Base-by-base conservation (phyloP, 1,140 invertebrate species). In the Formica exsecta region DNA sequence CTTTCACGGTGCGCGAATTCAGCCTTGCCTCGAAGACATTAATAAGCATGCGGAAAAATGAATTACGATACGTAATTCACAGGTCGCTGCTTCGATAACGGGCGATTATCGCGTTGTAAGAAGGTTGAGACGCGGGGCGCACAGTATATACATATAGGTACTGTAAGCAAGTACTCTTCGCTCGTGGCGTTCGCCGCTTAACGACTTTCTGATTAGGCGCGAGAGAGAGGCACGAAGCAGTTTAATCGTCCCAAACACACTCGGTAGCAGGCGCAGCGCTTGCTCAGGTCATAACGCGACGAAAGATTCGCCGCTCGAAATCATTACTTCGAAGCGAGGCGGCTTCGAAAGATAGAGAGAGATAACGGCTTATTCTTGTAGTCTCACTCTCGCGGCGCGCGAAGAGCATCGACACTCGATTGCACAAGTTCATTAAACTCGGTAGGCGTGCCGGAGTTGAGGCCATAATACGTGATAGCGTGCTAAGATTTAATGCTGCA, bases 361-460 rank as follows among this genome's bases (percentile, higher is more conserved):
- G 86, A 89, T 89, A 90, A 90, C 89, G 87, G 89, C 87, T 90
- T 86, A 87, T 86, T 90, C 89, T 86, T 88, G 87, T 81, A 74
- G 76, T 32, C 48, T 51, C 57, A 73, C 76, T 54, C 32, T 48
- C 48, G 57, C 38, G 57, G 36, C 41, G 59, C 77, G 73, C 64
- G 73, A 80, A 65, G 73, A 65, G 51, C 64, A 70, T 89, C 87
- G 88, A 76, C 84, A 79, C 62, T 57, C 44, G 89, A 90, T 90
- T 86, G 87, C 85, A 71, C 71, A 90, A 89, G 89, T 90, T 90
- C 89, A 85, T 90, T 90, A 90, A 90, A 90, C 89, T 85, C 88
- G 85, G 85, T 90, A 90, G 89, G 89, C 89, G 88, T 89, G 89
- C 65, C 73, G 68, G 73, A 57, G 65, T 66, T 76, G 79, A 75